Evolutionary conservation across 2,888 invertebrate species (phyloP).

Genomic region (Ischnus inquisitorius): DNA sequence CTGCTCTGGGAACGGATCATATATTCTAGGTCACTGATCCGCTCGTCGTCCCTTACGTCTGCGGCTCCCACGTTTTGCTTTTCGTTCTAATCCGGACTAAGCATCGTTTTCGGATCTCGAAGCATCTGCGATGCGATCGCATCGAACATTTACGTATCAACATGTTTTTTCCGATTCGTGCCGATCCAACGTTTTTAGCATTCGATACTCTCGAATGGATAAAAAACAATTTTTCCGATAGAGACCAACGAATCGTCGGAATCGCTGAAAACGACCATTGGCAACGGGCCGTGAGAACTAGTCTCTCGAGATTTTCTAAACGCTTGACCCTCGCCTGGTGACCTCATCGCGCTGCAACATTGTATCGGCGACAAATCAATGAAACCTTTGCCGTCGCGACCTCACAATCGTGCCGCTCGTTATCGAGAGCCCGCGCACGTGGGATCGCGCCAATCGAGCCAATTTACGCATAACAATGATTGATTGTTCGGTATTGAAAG

Average conservation of each 20-base stretch:
- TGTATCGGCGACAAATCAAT: constrained; percentile 4
- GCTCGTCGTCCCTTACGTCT: constrained; percentile 11
- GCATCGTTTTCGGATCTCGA: background rate
- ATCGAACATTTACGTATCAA: background rate
- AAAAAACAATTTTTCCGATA: background rate
- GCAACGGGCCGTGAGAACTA: constrained; percentile 44
- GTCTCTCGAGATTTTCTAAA: constrained; percentile 30
- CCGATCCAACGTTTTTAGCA: background rate
- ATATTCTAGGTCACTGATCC: constrained; percentile 35
- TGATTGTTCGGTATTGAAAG: constrained; percentile 1
- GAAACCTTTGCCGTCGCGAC: background rate
- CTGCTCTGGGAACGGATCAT: constrained; percentile 23
- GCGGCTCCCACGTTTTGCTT: background rate
- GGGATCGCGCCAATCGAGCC: constrained; percentile 2
- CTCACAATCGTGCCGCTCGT: constrained; percentile 1
- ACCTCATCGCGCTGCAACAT: constrained; percentile 8
- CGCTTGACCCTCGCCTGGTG: constrained; percentile 39
- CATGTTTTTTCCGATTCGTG: background rate
- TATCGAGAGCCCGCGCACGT: constrained; percentile 23
- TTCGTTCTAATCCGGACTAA: background rate
- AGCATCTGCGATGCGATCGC: background rate
- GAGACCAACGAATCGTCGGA: background rate
- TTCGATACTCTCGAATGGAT: background rate
- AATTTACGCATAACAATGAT: background rate
- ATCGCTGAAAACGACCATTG: constrained; percentile 30